phyloP scores from a whole-genome alignment of 2,888 invertebrate genomes.

The Unio pictorum region DNA sequence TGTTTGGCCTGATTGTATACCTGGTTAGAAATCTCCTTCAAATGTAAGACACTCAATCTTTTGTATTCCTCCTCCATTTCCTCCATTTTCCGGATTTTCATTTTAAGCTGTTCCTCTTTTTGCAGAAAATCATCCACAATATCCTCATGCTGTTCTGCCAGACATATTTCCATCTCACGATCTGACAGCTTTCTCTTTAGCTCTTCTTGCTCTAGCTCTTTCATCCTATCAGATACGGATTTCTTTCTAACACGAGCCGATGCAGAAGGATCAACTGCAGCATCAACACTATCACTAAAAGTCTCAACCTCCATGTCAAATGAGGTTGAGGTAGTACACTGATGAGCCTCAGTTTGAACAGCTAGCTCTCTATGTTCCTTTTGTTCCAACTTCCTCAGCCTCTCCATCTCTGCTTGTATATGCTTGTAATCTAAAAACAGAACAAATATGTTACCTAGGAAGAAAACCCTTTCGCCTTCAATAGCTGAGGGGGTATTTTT shows the following conservation, averaged over 20 bases:
- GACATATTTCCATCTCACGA: slow-evolving; percentile 38
- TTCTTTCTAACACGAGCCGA: too few relatives aligned
- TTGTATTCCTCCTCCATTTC: slow-evolving; percentile 44
- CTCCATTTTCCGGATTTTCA: slow-evolving; percentile 30
- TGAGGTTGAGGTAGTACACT: slow-evolving; percentile 23
- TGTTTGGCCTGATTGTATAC: slow-evolving; percentile 8
- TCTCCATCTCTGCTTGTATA: slow-evolving; percentile 36
- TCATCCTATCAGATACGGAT: too few relatives aligned
- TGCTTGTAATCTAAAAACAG: slow-evolving; percentile 39
- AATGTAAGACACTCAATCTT: slow-evolving; percentile 34
- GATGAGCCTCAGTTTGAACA: slow-evolving; percentile 25
- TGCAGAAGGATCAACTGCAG: neutral
- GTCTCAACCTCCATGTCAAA: slow-evolving; percentile 10
- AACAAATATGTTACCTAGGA: neutral
- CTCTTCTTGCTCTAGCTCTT: slow-evolving; percentile 40
- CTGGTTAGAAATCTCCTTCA: slow-evolving; percentile 33
- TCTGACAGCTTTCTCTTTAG: slow-evolving; percentile 39
- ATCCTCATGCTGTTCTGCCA: slow-evolving; percentile 42
- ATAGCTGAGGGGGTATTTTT: too few relatives aligned
- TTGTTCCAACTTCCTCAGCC: slow-evolving; percentile 21
- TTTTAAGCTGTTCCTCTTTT: slow-evolving; percentile 36
- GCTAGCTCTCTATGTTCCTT: slow-evolving; percentile 13
- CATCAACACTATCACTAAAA: slow-evolving; percentile 5
- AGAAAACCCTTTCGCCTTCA: too few relatives aligned
- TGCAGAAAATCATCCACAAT: slow-evolving; percentile 43